A percentile compares a stretch with the other conserved stretches of the same genome.
Conservation (phyloP, 1,140 invertebrate genomes). For the Drosophila lacertosa region DNA sequence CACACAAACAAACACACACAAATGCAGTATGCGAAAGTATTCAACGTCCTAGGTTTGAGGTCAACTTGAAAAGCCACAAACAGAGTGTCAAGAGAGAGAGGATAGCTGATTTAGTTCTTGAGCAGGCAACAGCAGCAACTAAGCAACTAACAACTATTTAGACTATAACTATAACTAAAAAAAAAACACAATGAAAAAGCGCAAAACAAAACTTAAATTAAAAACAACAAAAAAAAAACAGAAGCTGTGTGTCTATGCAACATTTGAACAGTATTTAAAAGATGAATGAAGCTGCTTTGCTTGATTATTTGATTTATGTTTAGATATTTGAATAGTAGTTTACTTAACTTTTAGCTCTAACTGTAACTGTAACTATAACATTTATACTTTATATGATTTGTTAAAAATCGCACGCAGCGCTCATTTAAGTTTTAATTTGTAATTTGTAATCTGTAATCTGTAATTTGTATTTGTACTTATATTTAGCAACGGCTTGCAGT, state of each 20-base stretch:
- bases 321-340: constrained; percentile 25
- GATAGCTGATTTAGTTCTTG: constrained; percentile 3
- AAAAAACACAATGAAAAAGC: background rate
- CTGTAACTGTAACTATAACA: constrained; percentile 17
- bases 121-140: constrained; percentile 16
- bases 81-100: constrained; percentile 22
- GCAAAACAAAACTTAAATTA: background rate
- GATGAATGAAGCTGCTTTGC: constrained; percentile 67
- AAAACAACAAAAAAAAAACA: too few relatives aligned
- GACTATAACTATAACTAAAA: constrained; percentile 3
- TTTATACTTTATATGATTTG: constrained; percentile 32
- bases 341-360: constrained; percentile 26
- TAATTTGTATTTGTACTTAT: constrained; percentile 76
- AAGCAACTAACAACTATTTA: constrained; percentile 5
- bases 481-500: constrained; percentile 22
- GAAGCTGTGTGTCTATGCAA: constrained; percentile 29
- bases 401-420: constrained; percentile 49
- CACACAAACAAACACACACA: constrained; percentile 27
- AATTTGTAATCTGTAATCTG: too few relatives aligned
- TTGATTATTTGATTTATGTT: constrained; percentile 45
- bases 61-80: constrained; percentile 23
- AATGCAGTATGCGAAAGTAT: constrained; percentile 37
- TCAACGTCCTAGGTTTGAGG: constrained; percentile 54
- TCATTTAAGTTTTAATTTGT: constrained; percentile 78
- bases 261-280: constrained; percentile 69